Conservation (phyloP, 2,113 vertebrate genomes). For the Haplochromis vanheusdeni region DNA sequence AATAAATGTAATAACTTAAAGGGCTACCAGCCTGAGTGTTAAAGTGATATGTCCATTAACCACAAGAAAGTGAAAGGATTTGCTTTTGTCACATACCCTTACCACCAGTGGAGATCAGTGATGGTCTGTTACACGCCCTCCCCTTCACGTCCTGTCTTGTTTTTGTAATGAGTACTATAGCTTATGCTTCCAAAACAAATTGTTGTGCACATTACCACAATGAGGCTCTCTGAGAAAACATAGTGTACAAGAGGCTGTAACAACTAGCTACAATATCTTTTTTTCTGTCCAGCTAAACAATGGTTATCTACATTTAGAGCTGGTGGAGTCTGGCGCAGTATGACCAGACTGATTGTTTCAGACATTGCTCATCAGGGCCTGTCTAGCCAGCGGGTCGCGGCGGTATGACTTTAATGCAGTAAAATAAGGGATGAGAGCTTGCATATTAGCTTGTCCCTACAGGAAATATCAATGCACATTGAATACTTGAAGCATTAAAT, state of each 20-base stretch:
- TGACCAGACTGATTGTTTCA: background rate
- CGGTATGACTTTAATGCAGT: background rate
- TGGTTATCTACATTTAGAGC: constrained; percentile 10
- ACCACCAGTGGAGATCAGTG: background rate
- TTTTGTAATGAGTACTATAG: background rate
- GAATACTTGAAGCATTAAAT: background rate
- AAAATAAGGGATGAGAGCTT: background rate
- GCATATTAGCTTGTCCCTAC: background rate
- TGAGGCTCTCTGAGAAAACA: background rate
- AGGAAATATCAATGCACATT: background rate
- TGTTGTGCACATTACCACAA: background rate
- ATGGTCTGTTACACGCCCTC: background rate
- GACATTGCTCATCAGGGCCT: constrained; percentile 20
- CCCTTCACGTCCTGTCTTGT: background rate
- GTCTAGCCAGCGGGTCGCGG: constrained; percentile 19
- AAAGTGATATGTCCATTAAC: background rate
- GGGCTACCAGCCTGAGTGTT: background rate
- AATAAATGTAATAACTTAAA: background rate
- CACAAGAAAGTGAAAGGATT: background rate
- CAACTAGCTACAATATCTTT: background rate
- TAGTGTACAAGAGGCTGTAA: background rate
- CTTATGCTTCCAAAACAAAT: background rate
- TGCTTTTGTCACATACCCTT: background rate
- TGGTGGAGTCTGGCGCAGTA: background rate
- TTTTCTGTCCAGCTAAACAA: background rate